These are phyloP conservation scores for Platysteira castanea DNA, from an alignment of 2,113 vertebrate genomes.

Conservation along the genomic window DNA sequence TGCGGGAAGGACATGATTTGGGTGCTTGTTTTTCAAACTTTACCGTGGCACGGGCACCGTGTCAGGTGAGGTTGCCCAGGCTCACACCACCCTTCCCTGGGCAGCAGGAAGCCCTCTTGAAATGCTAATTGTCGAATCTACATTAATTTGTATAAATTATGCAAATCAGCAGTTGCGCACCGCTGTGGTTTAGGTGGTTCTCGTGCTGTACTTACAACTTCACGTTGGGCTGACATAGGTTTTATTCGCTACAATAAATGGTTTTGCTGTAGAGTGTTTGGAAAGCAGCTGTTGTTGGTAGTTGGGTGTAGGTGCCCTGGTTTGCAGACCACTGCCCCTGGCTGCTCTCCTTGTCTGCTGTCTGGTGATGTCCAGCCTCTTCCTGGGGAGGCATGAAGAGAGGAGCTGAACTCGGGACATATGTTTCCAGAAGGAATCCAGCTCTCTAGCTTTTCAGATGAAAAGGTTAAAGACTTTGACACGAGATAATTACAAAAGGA, in stretches of 20 bases:
- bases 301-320: conserved; percentile 41
- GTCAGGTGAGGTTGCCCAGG: background rate
- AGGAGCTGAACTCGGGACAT: background rate
- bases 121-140: conserved; percentile 63
- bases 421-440: conserved; percentile 16
- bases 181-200: conserved; percentile 56
- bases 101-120: conserved; percentile 56
- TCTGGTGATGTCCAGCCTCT: background rate
- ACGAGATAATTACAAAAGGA: conserved; percentile 52
- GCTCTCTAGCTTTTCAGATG: conserved; percentile 19
- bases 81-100: conserved; percentile 46
- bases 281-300: conserved; percentile 39
- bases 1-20: background rate
- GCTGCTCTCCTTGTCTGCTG: background rate
- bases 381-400: accelerated
- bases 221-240: conserved; percentile 36
- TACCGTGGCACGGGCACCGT: accelerated
- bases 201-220: conserved; percentile 53
- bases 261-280: conserved; percentile 54
- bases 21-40: background rate
- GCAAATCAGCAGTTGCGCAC: conserved; percentile 47
- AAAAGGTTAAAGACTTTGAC: conserved; percentile 64
- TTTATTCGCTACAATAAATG: conserved; percentile 42
- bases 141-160: conserved; percentile 73
- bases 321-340: background rate